These are phyloP conservation scores for Caenorhabditis sp. DNA, from an alignment of 2,888 invertebrate species.

Conservation along the genomic window DNA sequence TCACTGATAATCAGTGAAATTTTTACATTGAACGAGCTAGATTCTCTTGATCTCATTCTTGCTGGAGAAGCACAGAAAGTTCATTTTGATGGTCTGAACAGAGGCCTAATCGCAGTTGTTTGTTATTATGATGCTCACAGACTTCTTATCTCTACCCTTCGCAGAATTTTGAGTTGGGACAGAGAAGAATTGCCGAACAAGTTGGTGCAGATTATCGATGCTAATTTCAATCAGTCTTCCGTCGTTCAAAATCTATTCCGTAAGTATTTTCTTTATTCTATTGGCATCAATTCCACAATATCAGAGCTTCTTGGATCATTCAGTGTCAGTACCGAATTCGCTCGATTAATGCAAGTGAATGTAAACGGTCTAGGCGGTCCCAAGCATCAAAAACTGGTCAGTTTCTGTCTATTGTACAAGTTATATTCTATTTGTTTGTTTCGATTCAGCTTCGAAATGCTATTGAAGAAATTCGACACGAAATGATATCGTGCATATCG, in stretches of 20 bases:
- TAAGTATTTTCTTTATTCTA: no score
- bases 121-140: conserved; percentile 61
- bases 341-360: conserved; percentile 38
- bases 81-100: conserved; percentile 47
- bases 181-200: conserved; percentile 22
- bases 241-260: conserved; percentile 45
- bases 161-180: conserved; percentile 39
- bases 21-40: conserved; percentile 48
- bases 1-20: conserved; percentile 45
- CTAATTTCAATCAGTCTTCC: conserved; percentile 20
- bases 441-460: conserved; percentile 38
- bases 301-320: conserved; percentile 41
- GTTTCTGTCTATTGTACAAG: background rate
- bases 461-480: conserved; percentile 42
- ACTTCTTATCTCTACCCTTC: conserved; percentile 18
- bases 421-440: no score
- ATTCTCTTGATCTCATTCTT: conserved; percentile 53
- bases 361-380: conserved; percentile 57
- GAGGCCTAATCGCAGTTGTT: conserved; percentile 56
- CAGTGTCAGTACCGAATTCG: conserved; percentile 48
- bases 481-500: conserved; percentile 24
- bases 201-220: conserved; percentile 26
- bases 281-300: no score
- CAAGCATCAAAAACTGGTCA: conserved; percentile 52
- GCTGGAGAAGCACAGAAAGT: conserved; percentile 54